phyloP scores from a whole-genome alignment of 1,140 invertebrate species.

The Protaetia brevitarsis region DNA sequence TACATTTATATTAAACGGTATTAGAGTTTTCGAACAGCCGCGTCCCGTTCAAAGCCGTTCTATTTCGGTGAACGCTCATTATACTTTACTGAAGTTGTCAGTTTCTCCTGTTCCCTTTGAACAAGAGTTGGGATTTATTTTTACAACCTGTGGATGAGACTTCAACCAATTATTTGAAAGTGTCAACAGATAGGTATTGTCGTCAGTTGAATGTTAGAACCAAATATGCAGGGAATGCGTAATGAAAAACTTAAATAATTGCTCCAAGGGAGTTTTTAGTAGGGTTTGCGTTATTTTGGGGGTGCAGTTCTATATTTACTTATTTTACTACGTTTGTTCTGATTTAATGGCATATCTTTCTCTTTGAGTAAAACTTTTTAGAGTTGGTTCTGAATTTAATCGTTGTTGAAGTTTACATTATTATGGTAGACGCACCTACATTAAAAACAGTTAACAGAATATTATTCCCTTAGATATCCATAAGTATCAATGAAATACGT shows the following conservation, averaged over 20 bases:
- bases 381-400: too few relatives aligned
- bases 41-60: not conserved
- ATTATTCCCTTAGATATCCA: too few relatives aligned
- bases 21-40: not conserved
- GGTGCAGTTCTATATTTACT: not conserved
- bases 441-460: too few relatives aligned
- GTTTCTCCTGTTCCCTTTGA: not conserved
- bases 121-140: conserved; percentile 9
- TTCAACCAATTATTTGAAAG: not conserved
- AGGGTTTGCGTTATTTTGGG: not conserved
- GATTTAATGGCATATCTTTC: too few relatives aligned
- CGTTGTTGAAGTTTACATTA: too few relatives aligned
- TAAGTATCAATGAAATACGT: too few relatives aligned
- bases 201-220: not conserved
- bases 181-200: conserved; percentile 8
- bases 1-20: conserved; percentile 13
- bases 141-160: not conserved
- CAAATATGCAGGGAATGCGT: not conserved
- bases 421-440: too few relatives aligned
- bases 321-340: not conserved
- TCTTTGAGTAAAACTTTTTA: too few relatives aligned
- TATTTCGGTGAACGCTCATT: conserved; percentile 3
- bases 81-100: not conserved
- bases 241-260: not conserved
- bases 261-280: not conserved